Evolutionary conservation across 1,140 invertebrate species (phyloP).

Genomic region (Diorhabda carinulata): DNA sequence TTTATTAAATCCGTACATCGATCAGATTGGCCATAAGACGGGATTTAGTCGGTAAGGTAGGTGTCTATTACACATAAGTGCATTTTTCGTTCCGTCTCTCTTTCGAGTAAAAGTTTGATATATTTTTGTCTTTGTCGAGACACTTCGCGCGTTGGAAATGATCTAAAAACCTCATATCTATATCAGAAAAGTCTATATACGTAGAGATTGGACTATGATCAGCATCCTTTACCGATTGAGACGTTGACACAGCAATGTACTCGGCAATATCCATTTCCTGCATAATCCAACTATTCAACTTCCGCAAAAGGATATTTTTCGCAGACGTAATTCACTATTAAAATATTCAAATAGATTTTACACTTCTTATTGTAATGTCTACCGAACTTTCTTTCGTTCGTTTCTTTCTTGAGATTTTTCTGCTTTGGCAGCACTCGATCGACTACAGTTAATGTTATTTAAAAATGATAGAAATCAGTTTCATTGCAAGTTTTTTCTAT

Average conservation of each 20-base stretch:
- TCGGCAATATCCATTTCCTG: conserved; percentile 40
- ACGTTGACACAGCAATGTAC: conserved; percentile 43
- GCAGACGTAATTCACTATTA: conserved; percentile 33
- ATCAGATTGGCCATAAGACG: conserved; percentile 37
- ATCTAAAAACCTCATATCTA: conserved; percentile 37
- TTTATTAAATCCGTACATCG: conserved; percentile 43
- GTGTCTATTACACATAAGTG: conserved; percentile 39
- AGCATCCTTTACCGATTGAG: conserved; percentile 39
- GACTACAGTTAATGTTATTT: conserved; percentile 1
- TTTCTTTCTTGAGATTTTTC: background rate
- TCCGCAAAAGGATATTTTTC: conserved; percentile 32
- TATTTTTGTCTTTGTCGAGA: conserved; percentile 20
- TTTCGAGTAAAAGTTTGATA: conserved; percentile 6
- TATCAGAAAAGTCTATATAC: conserved; percentile 33
- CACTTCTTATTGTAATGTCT: conserved; percentile 25
- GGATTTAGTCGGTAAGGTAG: conserved; percentile 37
- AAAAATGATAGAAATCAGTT: background rate
- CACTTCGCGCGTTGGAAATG: conserved; percentile 30
- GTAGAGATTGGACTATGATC: conserved; percentile 38
- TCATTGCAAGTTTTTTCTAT: background rate
- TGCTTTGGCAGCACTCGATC: conserved; percentile 1
- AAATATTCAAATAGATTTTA: conserved; percentile 35
- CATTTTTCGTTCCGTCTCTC: conserved; percentile 23
- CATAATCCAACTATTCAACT: conserved; percentile 38
- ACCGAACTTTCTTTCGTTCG: background rate